These are phyloP conservation scores for Brachionus rubens DNA, from an alignment of 1,140 invertebrate genomes.

Conservation along the genomic window DNA sequence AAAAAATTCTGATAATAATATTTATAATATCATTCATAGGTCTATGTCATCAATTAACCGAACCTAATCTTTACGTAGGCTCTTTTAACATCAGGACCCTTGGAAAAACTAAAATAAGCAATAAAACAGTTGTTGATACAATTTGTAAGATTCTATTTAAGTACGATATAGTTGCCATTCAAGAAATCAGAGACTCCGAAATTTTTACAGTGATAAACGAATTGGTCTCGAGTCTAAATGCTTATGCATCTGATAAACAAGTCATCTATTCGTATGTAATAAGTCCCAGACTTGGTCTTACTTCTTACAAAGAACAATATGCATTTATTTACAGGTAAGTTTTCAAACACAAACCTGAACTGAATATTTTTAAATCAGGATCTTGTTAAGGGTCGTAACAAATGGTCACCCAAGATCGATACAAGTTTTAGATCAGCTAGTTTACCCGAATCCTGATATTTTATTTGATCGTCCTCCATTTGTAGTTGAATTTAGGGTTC, in stretches of 20 bases:
- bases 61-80: not conserved
- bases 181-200: slow-evolving; percentile 6
- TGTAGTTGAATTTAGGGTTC: not conserved
- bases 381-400: not conserved
- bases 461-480: slow-evolving; percentile 30
- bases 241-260: not conserved
- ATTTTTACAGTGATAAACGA: not conserved
- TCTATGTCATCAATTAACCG: too few species aligned
- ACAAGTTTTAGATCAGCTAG: not conserved
- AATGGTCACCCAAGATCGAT: not conserved
- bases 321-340: slow-evolving; percentile 35
- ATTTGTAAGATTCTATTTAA: not conserved
- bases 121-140: not conserved
- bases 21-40: too few species aligned
- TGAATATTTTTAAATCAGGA: not conserved
- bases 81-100: slow-evolving; percentile 26
- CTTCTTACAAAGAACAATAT: slow-evolving; percentile 20
- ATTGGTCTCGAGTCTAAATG: slow-evolving; percentile 5
- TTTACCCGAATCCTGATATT: not conserved
- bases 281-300: slow-evolving; percentile 16
- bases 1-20: too few species aligned
- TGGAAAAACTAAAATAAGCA: slow-evolving; percentile 18
- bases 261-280: not conserved
- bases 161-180: slow-evolving; percentile 36
- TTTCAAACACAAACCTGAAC: not conserved